Evolutionary conservation across 2,888 invertebrate species (phyloP), one percentile per base, ranked within the genome.

Genomic region (Andrena bucephala): DNA sequence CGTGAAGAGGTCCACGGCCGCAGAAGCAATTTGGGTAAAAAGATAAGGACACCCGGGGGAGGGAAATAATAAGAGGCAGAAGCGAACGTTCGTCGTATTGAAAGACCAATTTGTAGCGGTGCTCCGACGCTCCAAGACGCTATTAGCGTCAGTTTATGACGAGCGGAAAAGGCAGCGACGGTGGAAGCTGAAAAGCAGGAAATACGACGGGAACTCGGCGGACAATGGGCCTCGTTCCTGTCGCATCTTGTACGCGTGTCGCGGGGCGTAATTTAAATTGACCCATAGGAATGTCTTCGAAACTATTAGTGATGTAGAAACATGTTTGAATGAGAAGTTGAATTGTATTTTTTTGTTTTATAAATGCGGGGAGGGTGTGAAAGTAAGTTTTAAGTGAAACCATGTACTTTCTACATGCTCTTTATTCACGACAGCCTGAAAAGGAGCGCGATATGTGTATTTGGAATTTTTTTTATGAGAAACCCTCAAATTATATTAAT

Each of bases 61-160:
- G 42, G 59, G 67, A 65, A 65, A 71, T 77, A 77, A 71, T 75
- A 80, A 77, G 78, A 81, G 74, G 69, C 66, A 67, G 77, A 80
- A 50, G 67, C 69, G 77, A 78, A 69, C 70, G 76, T 80, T 84
- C 77, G 57, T 84, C 77, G 73, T 83, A 79, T 77, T 60, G 84
- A 84, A 84, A 84, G 84, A 84, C 84, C 84, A 84, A 84, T 84
- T 84, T 84, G 84, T 84, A 77, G 80, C 84, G 69, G 48, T 57
- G 73, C 70, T 66, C 77, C 57, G 72, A 48, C 50, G 76, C 63
- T 70, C 72, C 36, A 80, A 84, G 84, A 84, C 79, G 62, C 80
- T 84, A 84, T 84, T 84, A 84, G 80, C 84, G 84, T 84, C 84
- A 68, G 80, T 68, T 57, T 71, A 77, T 67, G 77, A 77, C 82